These are phyloP conservation scores for Okapia johnstoni DNA, from an alignment of 2,113 vertebrate genomes.

Conservation along the genomic window DNA sequence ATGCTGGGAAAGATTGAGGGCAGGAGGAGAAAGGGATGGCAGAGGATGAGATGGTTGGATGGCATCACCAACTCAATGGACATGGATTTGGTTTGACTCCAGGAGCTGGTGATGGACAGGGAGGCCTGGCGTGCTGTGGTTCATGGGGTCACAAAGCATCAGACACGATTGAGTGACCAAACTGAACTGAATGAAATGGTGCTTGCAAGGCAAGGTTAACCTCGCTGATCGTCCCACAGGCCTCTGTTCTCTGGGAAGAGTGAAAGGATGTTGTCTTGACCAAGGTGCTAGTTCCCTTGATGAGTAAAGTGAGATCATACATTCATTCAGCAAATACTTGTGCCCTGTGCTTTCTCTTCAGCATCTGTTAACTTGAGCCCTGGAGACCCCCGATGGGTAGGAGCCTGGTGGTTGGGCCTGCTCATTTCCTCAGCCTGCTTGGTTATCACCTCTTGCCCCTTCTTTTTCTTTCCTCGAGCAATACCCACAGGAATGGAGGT, in stretches of 20 bases:
- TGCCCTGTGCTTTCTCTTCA: conserved; percentile 62
- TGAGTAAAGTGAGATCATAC: background rate
- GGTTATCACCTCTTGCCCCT: conserved; percentile 90
- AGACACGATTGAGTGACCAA: too few species aligned
- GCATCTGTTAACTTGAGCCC: conserved; percentile 80
- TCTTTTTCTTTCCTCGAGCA: conserved; percentile 93
- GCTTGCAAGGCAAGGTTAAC: background rate
- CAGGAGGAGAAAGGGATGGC: too few species aligned
- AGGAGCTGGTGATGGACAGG: too few species aligned
- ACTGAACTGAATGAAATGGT: background rate
- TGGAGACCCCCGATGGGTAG: conserved; percentile 92
- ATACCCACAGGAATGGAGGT: conserved; percentile 79
- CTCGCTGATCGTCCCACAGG: background rate
- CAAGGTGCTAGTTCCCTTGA: background rate
- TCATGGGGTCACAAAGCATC: too few species aligned
- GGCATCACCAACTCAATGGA: too few species aligned
- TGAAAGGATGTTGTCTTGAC: background rate
- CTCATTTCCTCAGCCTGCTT: conserved; percentile 87
- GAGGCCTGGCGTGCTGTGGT: too few species aligned
- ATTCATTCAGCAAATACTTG: background rate
- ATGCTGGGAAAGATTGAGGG: too few species aligned
- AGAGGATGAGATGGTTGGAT: too few species aligned
- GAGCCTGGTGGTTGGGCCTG: conserved; percentile 98
- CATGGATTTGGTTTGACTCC: too few species aligned
- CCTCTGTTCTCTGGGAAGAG: background rate